These are phyloP conservation scores for Solenopsis fugax DNA, from an alignment of 1,140 invertebrate species.

Conservation along the genomic window DNA sequence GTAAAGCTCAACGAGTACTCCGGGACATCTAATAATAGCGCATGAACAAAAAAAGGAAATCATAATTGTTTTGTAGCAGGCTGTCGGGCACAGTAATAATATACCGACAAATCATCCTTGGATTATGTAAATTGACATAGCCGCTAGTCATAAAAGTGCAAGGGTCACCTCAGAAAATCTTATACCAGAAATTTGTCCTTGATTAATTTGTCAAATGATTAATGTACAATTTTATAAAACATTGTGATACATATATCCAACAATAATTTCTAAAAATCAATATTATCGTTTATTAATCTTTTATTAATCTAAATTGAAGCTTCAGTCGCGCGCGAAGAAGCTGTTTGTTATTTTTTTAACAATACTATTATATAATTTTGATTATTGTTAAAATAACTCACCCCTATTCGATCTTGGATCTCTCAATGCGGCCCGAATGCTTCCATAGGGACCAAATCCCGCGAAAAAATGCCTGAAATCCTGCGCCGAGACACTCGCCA, in stretches of 20 bases:
- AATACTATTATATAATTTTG: background rate
- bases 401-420: slow-evolving; percentile 84
- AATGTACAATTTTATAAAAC: slow-evolving; percentile 9
- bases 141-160: slow-evolving; percentile 1
- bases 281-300: background rate
- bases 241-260: background rate
- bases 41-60: slow-evolving; percentile 12
- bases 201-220: background rate
- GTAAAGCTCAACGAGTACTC: slow-evolving; percentile 2
- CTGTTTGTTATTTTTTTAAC: background rate
- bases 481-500: slow-evolving; percentile 78
- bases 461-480: slow-evolving; percentile 82
- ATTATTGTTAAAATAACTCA: slow-evolving; percentile 58
- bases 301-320: background rate
- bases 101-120: slow-evolving; percentile 17
- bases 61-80: slow-evolving; percentile 30
- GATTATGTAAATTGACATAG: slow-evolving; percentile 43
- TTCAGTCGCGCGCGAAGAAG: background rate
- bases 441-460: slow-evolving; percentile 81
- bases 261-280: background rate
- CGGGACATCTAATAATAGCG: slow-evolving; percentile 26
- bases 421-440: slow-evolving; percentile 74
- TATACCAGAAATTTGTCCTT: background rate
- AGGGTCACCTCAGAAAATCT: background rate
- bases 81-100: slow-evolving; percentile 10